phyloP scores from a whole-genome alignment of 2,888 invertebrate species.

The Brenthis ino region DNA sequence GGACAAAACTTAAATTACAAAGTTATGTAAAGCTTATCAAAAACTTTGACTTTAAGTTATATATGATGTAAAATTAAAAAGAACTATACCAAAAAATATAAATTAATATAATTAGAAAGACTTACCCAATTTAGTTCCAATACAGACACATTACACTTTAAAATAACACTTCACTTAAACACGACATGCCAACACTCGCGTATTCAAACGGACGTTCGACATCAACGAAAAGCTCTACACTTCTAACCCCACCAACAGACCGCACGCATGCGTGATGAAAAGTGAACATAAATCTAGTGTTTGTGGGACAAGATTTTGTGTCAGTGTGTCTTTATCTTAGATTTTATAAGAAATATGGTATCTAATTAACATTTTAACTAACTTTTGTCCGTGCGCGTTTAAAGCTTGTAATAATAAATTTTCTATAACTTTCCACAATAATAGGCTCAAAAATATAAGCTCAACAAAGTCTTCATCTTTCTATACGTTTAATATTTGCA shows the following conservation, averaged over 20 bases:
- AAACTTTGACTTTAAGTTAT: no score
- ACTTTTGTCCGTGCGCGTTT: no score
- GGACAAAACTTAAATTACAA: no score
- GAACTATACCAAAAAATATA: background rate
- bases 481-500: no score
- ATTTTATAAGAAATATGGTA: background rate
- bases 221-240: conserved; percentile 23
- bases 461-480: no score
- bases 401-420: no score
- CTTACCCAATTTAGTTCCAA: conserved; percentile 38
- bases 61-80: no score
- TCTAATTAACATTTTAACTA: no score
- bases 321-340: conserved; percentile 35
- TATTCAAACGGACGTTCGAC: conserved; percentile 25
- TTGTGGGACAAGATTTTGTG: conserved; percentile 36
- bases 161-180: conserved; percentile 39
- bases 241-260: conserved; percentile 35
- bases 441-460: no score
- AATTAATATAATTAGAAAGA: conserved; percentile 4
- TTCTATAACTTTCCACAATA: no score
- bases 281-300: conserved; percentile 35
- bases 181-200: conserved; percentile 39
- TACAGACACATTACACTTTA: conserved; percentile 34
- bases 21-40: no score
- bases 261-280: conserved; percentile 36